These are phyloP conservation scores for Dryocosmus kuriphilus DNA, from an alignment of 2,888 invertebrate species.

Conservation along the genomic window DNA sequence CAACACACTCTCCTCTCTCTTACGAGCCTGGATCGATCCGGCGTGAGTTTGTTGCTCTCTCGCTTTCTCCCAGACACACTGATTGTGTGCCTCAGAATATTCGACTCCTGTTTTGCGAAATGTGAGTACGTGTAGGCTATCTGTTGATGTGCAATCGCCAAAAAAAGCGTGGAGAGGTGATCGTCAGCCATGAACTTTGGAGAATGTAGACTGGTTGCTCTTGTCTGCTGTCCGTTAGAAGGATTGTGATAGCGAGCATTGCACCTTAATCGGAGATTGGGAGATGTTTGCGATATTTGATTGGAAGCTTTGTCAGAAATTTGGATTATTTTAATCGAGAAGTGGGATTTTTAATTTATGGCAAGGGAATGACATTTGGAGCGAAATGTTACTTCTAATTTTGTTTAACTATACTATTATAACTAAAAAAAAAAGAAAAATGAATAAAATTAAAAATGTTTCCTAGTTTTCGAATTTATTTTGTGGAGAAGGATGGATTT, in stretches of 20 bases:
- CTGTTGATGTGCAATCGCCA: constrained; percentile 32
- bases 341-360: background rate
- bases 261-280: background rate
- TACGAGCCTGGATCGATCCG: constrained; percentile 34
- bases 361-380: background rate
- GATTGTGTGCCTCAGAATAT: constrained; percentile 40
- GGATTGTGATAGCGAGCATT: constrained; percentile 12
- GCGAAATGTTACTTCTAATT: background rate
- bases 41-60: constrained; percentile 32
- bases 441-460: too few species aligned
- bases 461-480: too few species aligned
- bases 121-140: constrained; percentile 34
- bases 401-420: too few species aligned
- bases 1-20: constrained; percentile 26
- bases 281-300: too few species aligned
- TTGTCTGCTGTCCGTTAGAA: constrained; percentile 8
- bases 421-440: too few species aligned
- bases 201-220: constrained; percentile 26
- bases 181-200: constrained; percentile 30
- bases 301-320: background rate
- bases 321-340: background rate
- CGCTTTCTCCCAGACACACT: constrained; percentile 38
- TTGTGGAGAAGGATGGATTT: too few species aligned
- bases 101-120: constrained; percentile 35
- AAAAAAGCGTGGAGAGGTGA: constrained; percentile 26